Conservation (phyloP, 1,140 invertebrate species). For the Pseudobourletiella spinata region DNA sequence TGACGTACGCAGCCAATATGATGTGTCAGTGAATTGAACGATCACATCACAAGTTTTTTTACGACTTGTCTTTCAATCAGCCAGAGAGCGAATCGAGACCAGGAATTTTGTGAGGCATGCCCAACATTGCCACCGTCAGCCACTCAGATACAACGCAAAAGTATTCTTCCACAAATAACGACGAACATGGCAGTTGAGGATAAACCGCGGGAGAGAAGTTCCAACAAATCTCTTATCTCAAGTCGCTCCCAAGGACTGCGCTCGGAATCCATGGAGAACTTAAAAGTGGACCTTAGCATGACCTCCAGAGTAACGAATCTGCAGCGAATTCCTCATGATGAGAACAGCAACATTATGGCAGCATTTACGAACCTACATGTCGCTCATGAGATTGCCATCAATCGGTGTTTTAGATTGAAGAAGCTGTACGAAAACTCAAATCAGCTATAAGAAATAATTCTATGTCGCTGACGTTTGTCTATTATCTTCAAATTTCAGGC, state of each 20-base stretch:
- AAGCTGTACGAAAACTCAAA: background rate
- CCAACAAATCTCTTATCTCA: too few relatives aligned
- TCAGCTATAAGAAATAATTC: background rate
- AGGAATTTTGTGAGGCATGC: background rate
- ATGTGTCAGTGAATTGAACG: too few relatives aligned
- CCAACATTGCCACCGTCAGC: background rate
- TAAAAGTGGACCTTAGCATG: background rate
- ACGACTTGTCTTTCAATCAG: too few relatives aligned
- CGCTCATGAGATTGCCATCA: conserved; percentile 89
- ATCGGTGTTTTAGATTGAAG: conserved; percentile 80
- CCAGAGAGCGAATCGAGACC: too few relatives aligned
- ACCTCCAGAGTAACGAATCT: background rate
- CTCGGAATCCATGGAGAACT: background rate
- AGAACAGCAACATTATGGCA: conserved; percentile 79
- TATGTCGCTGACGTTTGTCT: too few relatives aligned
- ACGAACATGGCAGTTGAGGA: too few relatives aligned
- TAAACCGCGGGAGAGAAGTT: too few relatives aligned
- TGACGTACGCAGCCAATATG: too few relatives aligned
- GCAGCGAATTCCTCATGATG: conserved; percentile 43
- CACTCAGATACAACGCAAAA: too few relatives aligned
- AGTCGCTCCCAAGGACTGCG: too few relatives aligned
- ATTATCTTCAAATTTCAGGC: background rate
- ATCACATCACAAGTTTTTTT: too few relatives aligned
- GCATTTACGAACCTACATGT: conserved; percentile 85
- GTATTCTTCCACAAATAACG: too few relatives aligned